These are phyloP conservation scores for Castor canadensis DNA, from an alignment of 2,113 vertebrate species.

Conservation along the genomic window DNA sequence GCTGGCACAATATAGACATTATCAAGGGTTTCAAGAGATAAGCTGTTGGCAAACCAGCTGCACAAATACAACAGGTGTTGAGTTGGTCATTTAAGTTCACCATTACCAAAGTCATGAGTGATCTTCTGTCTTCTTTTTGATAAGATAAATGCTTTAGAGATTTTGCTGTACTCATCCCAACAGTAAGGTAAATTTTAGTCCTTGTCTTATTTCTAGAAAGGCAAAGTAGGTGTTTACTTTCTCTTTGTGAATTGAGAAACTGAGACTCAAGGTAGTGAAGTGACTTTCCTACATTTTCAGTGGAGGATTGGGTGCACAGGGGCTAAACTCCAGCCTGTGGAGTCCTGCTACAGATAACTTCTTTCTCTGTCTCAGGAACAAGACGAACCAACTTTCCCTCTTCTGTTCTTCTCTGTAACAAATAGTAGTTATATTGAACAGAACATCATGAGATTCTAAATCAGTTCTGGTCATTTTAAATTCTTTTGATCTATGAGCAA, in stretches of 20 bases:
- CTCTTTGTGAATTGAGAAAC: not conserved
- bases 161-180: not conserved
- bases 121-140: not conserved
- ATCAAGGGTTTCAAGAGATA: conserved; percentile 89
- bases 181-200: not conserved
- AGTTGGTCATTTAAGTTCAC: conserved; percentile 82
- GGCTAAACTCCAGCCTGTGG: not conserved
- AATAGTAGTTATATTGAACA: not conserved
- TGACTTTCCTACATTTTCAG: not conserved
- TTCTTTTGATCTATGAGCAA: not conserved
- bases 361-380: too few relatives aligned
- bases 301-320: not conserved
- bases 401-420: not conserved
- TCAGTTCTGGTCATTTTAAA: not conserved
- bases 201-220: not conserved
- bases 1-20: conserved; percentile 84
- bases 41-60: conserved; percentile 85
- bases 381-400: too few relatives aligned
- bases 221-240: not conserved
- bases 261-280: not conserved
- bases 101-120: not conserved
- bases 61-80: conserved; percentile 88
- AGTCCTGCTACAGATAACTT: not conserved
- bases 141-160: not conserved
- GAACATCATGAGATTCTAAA: not conserved